These are phyloP conservation scores for Rousettus leschenaultii DNA, from an alignment of 2,113 vertebrate species.

Conservation along the genomic window DNA sequence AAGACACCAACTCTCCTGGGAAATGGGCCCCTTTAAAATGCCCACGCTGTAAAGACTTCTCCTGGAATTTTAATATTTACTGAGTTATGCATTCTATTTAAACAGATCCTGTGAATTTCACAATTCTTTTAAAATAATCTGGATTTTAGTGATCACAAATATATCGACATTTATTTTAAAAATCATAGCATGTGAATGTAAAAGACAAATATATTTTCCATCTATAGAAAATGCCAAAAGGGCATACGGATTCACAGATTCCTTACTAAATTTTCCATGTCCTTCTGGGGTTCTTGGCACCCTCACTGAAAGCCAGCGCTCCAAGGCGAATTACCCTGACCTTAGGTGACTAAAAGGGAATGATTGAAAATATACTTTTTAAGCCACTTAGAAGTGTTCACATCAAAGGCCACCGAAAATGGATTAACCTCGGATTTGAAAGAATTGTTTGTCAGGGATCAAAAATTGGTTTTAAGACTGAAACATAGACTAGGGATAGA, in stretches of 20 bases:
- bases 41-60: neutral
- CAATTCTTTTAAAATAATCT: conserved; percentile 12
- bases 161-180: neutral
- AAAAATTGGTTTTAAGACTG: conserved; percentile 43
- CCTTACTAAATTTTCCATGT: neutral
- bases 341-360: conserved; percentile 35
- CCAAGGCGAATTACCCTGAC: conserved; percentile 49
- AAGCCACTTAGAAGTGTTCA: conserved; percentile 60
- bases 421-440: conserved; percentile 59
- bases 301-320: neutral
- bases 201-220: neutral
- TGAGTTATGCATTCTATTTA: neutral
- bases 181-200: neutral
- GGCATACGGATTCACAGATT: neutral
- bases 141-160: neutral
- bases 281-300: neutral
- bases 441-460: conserved; percentile 51
- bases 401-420: conserved; percentile 56
- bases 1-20: neutral
- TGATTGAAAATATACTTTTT: conserved; percentile 55
- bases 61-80: neutral
- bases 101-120: neutral
- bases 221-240: neutral
- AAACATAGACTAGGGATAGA: neutral
- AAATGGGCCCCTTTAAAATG: neutral